Evolutionary conservation across 2,797 vertebrate species (phyloP).

Genomic region (Semaprochilodus insignis): DNA sequence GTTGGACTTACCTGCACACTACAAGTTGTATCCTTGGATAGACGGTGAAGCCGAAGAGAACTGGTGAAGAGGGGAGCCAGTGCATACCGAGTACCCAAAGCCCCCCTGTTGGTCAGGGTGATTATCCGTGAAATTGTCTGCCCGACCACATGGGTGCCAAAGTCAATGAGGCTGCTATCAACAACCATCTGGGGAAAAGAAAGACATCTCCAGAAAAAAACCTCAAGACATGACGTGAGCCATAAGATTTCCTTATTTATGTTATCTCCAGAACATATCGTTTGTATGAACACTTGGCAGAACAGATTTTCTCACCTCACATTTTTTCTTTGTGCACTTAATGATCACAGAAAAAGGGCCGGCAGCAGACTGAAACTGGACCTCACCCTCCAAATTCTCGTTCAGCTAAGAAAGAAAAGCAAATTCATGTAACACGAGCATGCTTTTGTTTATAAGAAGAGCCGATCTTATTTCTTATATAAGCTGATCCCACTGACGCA

Average conservation of each 20-base stretch:
- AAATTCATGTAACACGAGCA: background rate
- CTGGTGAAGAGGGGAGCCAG: conserved; percentile 67
- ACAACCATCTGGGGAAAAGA: conserved; percentile 82
- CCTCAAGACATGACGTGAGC: background rate
- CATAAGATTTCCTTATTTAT: background rate
- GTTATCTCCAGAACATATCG: background rate
- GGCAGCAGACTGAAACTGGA: conserved; percentile 83
- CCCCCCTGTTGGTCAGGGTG: conserved; percentile 89
- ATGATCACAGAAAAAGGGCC: conserved; percentile 87
- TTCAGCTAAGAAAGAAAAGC: conserved; percentile 78
- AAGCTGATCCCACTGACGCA: too few relatives aligned
- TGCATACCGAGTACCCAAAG: conserved; percentile 82
- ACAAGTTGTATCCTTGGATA: conserved; percentile 27
- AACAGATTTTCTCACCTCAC: conserved; percentile 76
- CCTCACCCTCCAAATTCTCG: conserved; percentile 84
- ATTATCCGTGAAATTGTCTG: conserved; percentile 84
- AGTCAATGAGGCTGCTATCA: conserved; percentile 86
- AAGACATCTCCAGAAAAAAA: conserved; percentile 10
- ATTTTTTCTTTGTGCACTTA: conserved; percentile 88
- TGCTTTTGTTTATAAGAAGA: background rate
- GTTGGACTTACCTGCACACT: conserved; percentile 66
- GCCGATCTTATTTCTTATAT: background rate
- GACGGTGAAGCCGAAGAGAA: conserved; percentile 50
- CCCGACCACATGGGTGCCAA: conserved; percentile 89
- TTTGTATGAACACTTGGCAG: background rate